Conservation (phyloP, 2,888 invertebrate genomes). For the Pseudococcus longispinus region DNA sequence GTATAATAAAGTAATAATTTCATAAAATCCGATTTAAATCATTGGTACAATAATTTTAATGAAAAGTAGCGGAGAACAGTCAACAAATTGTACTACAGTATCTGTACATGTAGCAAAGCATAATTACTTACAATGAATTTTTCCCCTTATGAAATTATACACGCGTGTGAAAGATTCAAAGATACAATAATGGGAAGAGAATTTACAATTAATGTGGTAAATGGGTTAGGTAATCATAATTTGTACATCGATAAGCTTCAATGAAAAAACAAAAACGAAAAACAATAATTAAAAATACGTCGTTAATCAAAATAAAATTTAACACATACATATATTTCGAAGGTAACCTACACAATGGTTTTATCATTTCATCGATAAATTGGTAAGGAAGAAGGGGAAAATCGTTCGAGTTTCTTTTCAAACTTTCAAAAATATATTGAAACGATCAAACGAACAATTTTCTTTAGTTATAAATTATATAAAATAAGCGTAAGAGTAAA, state of each 20-base stretch:
- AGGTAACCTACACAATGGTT: neutral
- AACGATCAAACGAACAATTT: neutral
- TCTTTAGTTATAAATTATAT: neutral
- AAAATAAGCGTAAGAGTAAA: neutral
- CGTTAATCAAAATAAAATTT: neutral
- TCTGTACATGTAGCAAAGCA: conserved; percentile 9
- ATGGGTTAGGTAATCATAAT: neutral
- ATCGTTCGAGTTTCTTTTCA: neutral
- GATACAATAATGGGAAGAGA: neutral
- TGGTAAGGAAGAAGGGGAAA: neutral
- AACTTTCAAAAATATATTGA: neutral
- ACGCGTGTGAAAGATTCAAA: neutral
- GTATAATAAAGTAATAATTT: too few relatives aligned
- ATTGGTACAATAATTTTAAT: conserved; percentile 13
- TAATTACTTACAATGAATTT: neutral
- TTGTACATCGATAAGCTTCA: conserved; percentile 12
- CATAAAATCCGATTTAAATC: neutral
- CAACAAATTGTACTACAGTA: neutral
- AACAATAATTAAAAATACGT: neutral
- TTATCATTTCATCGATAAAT: neutral
- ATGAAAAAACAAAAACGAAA: neutral
- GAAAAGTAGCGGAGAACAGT: conserved; percentile 13
- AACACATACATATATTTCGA: neutral
- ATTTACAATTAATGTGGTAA: neutral
- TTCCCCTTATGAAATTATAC: neutral